A percentile compares a stretch with the other conserved stretches of the same genome.
Evolutionary conservation across 1,140 invertebrate species (phyloP).

Genomic region (Cydia pomonella): DNA sequence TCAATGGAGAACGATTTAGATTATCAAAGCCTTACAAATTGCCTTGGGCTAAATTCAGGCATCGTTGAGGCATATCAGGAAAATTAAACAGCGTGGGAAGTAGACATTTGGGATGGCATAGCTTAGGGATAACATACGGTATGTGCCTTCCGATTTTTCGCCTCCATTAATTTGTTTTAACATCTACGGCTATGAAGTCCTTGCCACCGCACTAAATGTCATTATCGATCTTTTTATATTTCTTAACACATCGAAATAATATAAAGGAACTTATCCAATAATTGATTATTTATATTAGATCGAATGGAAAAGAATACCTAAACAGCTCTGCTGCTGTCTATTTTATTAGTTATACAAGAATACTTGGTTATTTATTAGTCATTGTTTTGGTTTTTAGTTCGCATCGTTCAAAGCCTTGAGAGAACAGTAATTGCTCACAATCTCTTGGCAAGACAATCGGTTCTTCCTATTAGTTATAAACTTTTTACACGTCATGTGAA

Average conservation of each 20-base stretch:
- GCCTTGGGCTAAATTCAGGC: background rate
- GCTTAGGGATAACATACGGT: background rate
- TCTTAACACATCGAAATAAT: too few species aligned
- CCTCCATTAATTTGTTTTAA: too few species aligned
- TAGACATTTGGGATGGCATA: background rate
- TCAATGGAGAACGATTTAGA: background rate
- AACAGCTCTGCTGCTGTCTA: background rate
- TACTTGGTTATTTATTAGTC: constrained; percentile 21
- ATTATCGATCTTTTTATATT: too few species aligned
- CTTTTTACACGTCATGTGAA: background rate
- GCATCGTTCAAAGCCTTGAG: constrained; percentile 13
- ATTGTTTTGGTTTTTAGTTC: constrained; percentile 19
- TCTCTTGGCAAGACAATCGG: constrained; percentile 23
- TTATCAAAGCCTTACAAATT: background rate
- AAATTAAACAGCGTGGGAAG: constrained; percentile 9
- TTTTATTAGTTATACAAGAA: background rate
- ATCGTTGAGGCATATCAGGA: background rate
- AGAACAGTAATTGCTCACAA: constrained; percentile 10
- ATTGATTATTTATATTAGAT: background rate
- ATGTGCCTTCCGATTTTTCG: background rate
- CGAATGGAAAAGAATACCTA: background rate
- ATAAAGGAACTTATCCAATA: too few species aligned
- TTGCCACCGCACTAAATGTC: too few species aligned
- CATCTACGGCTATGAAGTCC: too few species aligned
- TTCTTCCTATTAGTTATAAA: constrained; percentile 11